phyloP scores from a whole-genome alignment of 2,888 invertebrate genomes.

The Folsomia manolachei region DNA sequence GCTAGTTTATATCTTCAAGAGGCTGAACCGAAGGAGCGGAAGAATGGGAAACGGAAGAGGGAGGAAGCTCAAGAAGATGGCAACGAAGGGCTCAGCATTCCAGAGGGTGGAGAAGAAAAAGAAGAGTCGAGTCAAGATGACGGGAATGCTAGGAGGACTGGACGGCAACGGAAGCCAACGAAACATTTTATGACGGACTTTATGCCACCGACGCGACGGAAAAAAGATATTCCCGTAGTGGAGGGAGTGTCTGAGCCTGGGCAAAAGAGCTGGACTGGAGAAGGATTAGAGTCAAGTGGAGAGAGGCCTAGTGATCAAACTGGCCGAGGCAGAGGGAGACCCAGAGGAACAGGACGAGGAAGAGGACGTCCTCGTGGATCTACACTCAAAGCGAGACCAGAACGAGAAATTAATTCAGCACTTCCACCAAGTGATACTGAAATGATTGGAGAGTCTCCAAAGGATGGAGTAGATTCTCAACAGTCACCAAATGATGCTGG shows the following conservation, averaged over 20 bases:
- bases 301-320: neutral
- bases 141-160: conserved; percentile 23
- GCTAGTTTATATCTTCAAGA: neutral
- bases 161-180: conserved; percentile 38
- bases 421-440: neutral
- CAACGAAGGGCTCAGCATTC: conserved; percentile 46
- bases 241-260: neutral
- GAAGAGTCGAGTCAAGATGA: conserved; percentile 76
- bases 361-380: conserved; percentile 46
- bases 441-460: neutral
- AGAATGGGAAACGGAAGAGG: conserved; percentile 8
- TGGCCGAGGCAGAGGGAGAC: conserved; percentile 21
- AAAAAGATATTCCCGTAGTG: conserved; percentile 17
- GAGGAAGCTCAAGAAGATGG: conserved; percentile 53
- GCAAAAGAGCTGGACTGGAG: neutral
- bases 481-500: neutral
- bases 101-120: conserved; percentile 53
- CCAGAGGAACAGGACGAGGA: conserved; percentile 35
- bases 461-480: neutral
- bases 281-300: neutral
- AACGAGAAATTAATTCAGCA: neutral
- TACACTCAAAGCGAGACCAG: conserved; percentile 37
- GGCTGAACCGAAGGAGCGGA: neutral
- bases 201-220: conserved; percentile 19
- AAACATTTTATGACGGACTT: conserved; percentile 37